A percentile compares a stretch with the other conserved stretches of the same genome.
These are phyloP conservation scores for Micromesistius poutassou DNA, from an alignment of 2,797 vertebrate species.

Conservation along the genomic window DNA sequence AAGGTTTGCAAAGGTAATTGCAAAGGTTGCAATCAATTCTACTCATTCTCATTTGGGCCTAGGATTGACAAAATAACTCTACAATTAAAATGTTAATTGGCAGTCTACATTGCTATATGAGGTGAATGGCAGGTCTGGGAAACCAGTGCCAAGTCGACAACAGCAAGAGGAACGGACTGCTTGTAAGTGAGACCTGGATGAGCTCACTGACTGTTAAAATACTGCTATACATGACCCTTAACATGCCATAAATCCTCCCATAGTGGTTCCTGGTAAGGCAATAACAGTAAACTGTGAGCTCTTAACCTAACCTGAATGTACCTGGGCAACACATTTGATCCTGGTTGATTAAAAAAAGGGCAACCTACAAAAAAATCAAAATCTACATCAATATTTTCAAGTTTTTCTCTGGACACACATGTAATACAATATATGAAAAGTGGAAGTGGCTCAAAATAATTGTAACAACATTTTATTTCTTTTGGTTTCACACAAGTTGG, in stretches of 20 bases:
- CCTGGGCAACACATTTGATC: not conserved
- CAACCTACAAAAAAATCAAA: no score
- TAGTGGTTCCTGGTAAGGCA: slow-evolving; percentile 8
- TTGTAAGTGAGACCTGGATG: slow-evolving; percentile 8
- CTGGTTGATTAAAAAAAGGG: not conserved
- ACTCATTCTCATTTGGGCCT: not conserved
- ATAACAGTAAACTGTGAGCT: not conserved
- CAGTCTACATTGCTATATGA: slow-evolving; percentile 11
- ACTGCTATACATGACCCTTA: slow-evolving; percentile 11
- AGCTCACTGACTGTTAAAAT: slow-evolving; percentile 29
- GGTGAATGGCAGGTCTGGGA: not conserved
- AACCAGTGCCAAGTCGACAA: not conserved
- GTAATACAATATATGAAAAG: not conserved
- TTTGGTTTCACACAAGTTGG: not conserved
- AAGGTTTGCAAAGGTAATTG: no score
- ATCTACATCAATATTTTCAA: not conserved
- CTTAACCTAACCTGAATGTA: not conserved
- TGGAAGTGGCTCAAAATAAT: not conserved
- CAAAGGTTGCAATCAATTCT: no score
- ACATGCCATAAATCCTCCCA: slow-evolving; percentile 22
- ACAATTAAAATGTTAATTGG: no score
- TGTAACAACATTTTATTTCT: not conserved
- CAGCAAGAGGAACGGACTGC: slow-evolving; percentile 11
- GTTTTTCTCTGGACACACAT: not conserved
- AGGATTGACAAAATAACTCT: not conserved